phyloP scores from a whole-genome alignment of 2,888 invertebrate species.

The Eurois occulta region DNA sequence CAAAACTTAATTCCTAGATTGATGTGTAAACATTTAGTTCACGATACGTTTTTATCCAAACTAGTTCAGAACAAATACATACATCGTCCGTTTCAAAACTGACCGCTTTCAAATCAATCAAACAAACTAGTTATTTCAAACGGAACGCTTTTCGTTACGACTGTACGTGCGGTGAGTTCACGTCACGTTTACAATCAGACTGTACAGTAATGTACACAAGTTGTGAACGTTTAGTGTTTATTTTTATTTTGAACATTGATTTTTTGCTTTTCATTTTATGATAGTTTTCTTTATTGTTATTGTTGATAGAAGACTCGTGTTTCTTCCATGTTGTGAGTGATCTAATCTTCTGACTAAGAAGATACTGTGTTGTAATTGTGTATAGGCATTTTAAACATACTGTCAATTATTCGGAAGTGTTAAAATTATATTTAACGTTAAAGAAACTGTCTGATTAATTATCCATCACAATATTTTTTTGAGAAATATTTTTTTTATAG shows the following conservation, averaged over 20 bases:
- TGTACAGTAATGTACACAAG: slow-evolving; percentile 46
- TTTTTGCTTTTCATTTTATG: not conserved
- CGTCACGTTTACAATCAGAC: slow-evolving; percentile 25
- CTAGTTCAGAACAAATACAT: not conserved
- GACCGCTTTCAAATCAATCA: slow-evolving; percentile 53
- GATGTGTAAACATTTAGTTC: not conserved
- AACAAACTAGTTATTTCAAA: slow-evolving; percentile 51
- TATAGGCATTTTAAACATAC: not conserved
- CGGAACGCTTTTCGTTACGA: slow-evolving; percentile 49
- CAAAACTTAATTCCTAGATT: not conserved
- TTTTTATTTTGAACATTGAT: slow-evolving; percentile 14
- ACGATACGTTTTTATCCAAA: not conserved
- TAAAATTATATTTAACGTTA: not conserved
- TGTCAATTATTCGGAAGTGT: not conserved
- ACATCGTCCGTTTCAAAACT: slow-evolving; percentile 25
- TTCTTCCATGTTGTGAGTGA: not conserved
- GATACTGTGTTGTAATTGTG: not conserved
- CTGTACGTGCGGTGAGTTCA: slow-evolving; percentile 45
- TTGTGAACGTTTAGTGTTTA: slow-evolving; percentile 4
- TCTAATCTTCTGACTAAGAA: not conserved
- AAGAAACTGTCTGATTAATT: not conserved
- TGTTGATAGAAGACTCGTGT: not conserved
- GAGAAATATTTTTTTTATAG: not conserved
- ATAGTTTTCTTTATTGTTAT: not conserved
- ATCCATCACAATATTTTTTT: no score